These are phyloP conservation scores for Cyanocitta stelleri DNA, from an alignment of 2,113 vertebrate species.

Conservation along the genomic window DNA sequence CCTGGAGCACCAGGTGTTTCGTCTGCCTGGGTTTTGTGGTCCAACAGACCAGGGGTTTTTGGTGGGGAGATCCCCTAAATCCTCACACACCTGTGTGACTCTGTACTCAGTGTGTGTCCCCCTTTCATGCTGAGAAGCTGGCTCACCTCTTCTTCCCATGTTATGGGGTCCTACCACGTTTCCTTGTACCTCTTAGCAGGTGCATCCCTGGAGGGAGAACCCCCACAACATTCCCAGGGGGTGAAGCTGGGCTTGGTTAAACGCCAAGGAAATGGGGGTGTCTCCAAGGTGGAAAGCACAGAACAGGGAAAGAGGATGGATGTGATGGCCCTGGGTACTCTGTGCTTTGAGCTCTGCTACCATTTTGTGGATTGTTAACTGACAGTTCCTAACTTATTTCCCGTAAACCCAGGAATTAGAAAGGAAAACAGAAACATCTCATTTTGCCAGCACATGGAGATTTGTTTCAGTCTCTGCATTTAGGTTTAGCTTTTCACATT, in stretches of 20 bases:
- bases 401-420: not conserved
- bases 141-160: not conserved
- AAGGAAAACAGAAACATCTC: not conserved
- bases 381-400: not conserved
- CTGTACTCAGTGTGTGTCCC: not conserved
- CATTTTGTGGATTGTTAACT: not conserved
- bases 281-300: not conserved
- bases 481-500: not conserved
- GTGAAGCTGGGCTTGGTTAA: not conserved
- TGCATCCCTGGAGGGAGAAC: not conserved
- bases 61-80: not conserved
- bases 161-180: not conserved
- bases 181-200: not conserved
- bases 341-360: not conserved
- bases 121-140: not conserved
- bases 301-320: not conserved
- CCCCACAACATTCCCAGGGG: not conserved
- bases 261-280: not conserved
- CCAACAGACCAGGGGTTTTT: constrained; percentile 31
- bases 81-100: not conserved
- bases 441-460: fast-evolving
- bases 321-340: fast-evolving
- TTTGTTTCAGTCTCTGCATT: not conserved
- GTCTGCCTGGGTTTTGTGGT: constrained; percentile 7
- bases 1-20: constrained; percentile 25